Conservation (phyloP, 2,797 vertebrate genomes). For the Nyctibius grandis region DNA sequence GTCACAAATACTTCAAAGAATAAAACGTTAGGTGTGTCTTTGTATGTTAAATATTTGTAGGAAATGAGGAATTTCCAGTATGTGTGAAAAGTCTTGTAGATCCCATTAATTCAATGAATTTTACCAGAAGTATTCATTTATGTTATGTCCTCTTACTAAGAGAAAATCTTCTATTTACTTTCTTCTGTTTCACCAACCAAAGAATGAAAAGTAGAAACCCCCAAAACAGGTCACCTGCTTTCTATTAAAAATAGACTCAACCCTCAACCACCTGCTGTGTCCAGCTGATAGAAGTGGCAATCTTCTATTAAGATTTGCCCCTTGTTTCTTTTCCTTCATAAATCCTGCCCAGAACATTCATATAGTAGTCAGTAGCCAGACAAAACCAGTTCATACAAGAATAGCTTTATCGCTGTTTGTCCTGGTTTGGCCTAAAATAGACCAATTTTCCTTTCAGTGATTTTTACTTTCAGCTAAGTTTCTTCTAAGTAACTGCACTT, state of each 20-base stretch:
- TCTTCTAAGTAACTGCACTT: no score
- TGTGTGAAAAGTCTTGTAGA: neutral
- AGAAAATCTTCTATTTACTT: neutral
- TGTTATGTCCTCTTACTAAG: neutral
- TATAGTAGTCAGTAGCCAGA: neutral
- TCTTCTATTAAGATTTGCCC: neutral
- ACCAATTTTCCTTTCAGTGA: no score
- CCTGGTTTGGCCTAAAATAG: no score
- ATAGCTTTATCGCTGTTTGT: neutral
- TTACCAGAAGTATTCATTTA: neutral
- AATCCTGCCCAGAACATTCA: neutral
- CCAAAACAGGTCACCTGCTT: neutral
- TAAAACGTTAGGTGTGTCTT: neutral
- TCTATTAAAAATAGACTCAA: neutral
- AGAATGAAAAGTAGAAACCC: neutral
- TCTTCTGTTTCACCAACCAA: neutral
- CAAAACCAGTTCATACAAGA: neutral
- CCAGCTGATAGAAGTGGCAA: neutral
- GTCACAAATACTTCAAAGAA: neutral
- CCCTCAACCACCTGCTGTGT: neutral
- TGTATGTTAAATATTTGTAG: neutral
- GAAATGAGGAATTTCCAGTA: neutral
- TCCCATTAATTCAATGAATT: neutral
- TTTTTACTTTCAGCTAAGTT: no score
- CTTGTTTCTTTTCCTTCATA: neutral